These are phyloP conservation scores for Plusia festucae DNA, from an alignment of 2,888 invertebrate genomes.

Conservation along the genomic window DNA sequence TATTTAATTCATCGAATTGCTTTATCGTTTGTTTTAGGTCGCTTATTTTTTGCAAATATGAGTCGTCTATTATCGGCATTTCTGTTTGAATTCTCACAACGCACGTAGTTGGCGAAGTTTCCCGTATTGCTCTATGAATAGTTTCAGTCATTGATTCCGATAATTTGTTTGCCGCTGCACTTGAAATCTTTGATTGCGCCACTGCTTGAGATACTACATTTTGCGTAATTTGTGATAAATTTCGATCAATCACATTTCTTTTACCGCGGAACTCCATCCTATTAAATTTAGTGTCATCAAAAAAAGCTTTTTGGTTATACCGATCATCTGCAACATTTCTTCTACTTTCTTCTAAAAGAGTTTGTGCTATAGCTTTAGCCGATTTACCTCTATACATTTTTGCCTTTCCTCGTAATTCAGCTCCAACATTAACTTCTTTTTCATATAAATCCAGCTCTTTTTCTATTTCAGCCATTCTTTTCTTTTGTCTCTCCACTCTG, in stretches of 20 bases:
- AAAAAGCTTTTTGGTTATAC: constrained; percentile 61
- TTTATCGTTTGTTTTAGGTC: constrained; percentile 90
- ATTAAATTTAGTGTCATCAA: background rate
- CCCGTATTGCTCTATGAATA: constrained; percentile 69
- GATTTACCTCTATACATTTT: constrained; percentile 93
- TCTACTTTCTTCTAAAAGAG: constrained; percentile 90
- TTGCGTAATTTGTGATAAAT: constrained; percentile 65
- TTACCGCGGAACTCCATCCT: constrained; percentile 68
- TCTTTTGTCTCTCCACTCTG: constrained; percentile 81
- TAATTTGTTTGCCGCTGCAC: constrained; percentile 64
- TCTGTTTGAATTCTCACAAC: constrained; percentile 78
- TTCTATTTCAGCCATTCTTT: constrained; percentile 82
- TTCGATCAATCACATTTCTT: constrained; percentile 66
- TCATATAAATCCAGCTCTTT: constrained; percentile 80
- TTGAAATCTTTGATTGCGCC: constrained; percentile 62
- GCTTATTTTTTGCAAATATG: constrained; percentile 89
- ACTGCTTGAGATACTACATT: constrained; percentile 66
- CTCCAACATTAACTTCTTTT: constrained; percentile 81
- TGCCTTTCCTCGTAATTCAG: constrained; percentile 87
- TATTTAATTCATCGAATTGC: constrained; percentile 90
- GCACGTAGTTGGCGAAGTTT: constrained; percentile 76
- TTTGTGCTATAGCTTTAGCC: constrained; percentile 92
- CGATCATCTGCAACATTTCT: constrained; percentile 86
- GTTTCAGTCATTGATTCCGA: constrained; percentile 71
- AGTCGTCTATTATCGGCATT: constrained; percentile 85